phyloP scores from a whole-genome alignment of 2,888 invertebrate species.

The Hecatera dysodea region DNA sequence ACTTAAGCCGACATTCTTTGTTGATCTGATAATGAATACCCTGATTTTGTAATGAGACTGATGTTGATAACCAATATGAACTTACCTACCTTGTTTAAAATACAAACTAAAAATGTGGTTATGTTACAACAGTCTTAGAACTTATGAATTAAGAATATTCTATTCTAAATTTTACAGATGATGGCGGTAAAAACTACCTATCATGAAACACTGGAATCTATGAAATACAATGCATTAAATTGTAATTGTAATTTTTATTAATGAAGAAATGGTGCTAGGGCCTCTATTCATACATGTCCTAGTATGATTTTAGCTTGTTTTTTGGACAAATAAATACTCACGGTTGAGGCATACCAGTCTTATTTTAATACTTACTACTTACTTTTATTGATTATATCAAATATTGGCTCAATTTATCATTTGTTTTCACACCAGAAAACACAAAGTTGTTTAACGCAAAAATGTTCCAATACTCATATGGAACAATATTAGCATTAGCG shows the following conservation, averaged over 20 bases:
- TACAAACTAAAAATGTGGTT: not conserved
- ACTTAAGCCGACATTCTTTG: not conserved
- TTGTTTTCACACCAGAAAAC: conserved; percentile 41
- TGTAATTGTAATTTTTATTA: not conserved
- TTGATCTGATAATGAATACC: not conserved
- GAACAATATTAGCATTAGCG: not conserved
- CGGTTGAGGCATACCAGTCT: conserved; percentile 33
- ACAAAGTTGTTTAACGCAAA: conserved; percentile 18
- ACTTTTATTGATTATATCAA: conserved; percentile 19
- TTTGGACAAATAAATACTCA: conserved; percentile 33
- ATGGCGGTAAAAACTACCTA: not conserved
- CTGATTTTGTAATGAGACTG: not conserved
- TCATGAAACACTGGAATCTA: not conserved
- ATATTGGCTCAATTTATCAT: not conserved
- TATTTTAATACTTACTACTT: conserved; percentile 25
- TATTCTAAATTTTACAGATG: not conserved
- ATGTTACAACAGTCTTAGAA: not conserved
- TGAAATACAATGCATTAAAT: not conserved
- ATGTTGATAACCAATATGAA: not conserved
- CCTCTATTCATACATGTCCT: not conserved
- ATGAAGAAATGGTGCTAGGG: not conserved
- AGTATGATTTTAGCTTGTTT: not conserved
- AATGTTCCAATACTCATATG: conserved; percentile 3
- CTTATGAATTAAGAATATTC: not conserved
- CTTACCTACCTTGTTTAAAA: not conserved